Evolutionary conservation across 2,888 invertebrate species (phyloP).

Genomic region (Sinopyrophorus schimmeli): DNA sequence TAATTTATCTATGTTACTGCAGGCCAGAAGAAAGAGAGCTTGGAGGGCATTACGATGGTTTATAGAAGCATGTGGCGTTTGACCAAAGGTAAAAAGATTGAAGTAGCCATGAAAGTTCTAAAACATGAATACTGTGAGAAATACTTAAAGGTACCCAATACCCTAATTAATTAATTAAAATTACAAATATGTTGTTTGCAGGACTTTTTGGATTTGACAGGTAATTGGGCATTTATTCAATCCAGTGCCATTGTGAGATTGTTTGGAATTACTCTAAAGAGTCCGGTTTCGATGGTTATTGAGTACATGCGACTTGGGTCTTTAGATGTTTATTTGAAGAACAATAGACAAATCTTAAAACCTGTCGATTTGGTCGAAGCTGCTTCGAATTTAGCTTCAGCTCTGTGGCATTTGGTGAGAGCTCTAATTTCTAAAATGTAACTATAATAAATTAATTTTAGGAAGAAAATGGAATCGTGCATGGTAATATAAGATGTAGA

Average conservation of each 20-base stretch:
- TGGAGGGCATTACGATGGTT: constrained; percentile 66
- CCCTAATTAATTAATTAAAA: constrained; percentile 1
- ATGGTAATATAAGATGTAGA: constrained; percentile 82
- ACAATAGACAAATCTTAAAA: constrained; percentile 57
- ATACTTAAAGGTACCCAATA: constrained; percentile 63
- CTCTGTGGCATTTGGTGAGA: constrained; percentile 80
- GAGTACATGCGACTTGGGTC: constrained; percentile 81
- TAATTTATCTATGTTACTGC: too few species aligned
- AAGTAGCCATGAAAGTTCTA: constrained; percentile 79
- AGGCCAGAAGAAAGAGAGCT: constrained; percentile 66
- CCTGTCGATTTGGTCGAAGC: constrained; percentile 80
- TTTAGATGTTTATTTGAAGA: constrained; percentile 71
- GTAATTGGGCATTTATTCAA: constrained; percentile 78
- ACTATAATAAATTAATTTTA: constrained; percentile 43
- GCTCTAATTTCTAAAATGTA: not conserved
- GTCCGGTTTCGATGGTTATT: constrained; percentile 78
- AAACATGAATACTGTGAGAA: constrained; percentile 66
- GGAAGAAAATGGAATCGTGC: constrained; percentile 79
- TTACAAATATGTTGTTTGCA: constrained; percentile 46
- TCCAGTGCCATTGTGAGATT: constrained; percentile 76
- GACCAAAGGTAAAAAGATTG: constrained; percentile 72
- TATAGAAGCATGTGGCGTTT: constrained; percentile 79
- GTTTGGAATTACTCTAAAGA: constrained; percentile 76
- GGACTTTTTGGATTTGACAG: constrained; percentile 77
- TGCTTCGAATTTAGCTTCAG: constrained; percentile 78